Conservation (phyloP, 1,140 invertebrate genomes). For the Nymphalis io region DNA sequence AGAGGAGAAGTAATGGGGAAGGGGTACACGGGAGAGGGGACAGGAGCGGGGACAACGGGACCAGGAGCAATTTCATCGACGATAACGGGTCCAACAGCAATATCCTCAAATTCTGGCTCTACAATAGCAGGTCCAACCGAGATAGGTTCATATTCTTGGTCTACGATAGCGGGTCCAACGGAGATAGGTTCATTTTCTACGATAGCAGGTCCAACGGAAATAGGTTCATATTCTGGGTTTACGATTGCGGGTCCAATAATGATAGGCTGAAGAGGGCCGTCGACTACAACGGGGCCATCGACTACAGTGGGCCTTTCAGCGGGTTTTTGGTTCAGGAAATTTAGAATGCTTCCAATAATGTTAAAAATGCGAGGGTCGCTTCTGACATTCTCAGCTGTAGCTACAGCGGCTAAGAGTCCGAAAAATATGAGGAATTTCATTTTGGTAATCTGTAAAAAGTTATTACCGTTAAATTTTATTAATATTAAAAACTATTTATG, state of each 20-base stretch:
- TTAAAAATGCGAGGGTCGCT: neutral
- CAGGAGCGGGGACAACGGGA: neutral
- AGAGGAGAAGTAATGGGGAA: neutral
- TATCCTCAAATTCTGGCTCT: constrained; percentile 16
- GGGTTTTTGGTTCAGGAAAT: neutral
- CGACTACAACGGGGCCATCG: neutral
- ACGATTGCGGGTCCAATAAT: constrained; percentile 35
- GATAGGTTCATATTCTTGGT: constrained; percentile 22
- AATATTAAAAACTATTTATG: too few relatives aligned
- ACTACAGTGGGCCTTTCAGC: constrained; percentile 14
- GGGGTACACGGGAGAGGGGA: neutral
- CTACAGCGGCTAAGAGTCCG: neutral
- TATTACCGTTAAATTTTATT: too few relatives aligned
- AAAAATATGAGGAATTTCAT: constrained; percentile 34
- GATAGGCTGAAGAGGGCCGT: neutral
- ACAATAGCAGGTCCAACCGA: constrained; percentile 33
- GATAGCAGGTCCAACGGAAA: constrained; percentile 31
- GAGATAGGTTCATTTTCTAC: constrained; percentile 27
- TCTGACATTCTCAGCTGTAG: neutral
- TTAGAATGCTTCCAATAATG: neutral
- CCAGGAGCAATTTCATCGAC: too few relatives aligned
- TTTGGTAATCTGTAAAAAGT: constrained; percentile 67
- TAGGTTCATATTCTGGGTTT: neutral
- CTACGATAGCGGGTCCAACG: neutral
- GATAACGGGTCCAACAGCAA: constrained; percentile 40